A percentile compares a stretch with the other conserved stretches of the same genome.
Conservation (phyloP, 2,797 vertebrate species). For the Hoplostethus mediterraneus region DNA sequence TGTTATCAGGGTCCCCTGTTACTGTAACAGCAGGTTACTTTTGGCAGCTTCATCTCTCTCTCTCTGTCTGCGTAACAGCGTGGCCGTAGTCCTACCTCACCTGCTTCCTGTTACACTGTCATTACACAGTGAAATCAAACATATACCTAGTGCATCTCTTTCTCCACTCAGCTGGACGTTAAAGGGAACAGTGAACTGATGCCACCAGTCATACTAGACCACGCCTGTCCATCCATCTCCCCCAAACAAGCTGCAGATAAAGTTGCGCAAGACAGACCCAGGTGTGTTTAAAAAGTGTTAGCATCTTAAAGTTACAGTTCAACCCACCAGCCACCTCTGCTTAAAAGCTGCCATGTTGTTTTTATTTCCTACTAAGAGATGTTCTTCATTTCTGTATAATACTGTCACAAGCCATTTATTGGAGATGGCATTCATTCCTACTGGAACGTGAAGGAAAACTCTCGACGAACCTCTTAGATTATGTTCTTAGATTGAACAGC, state of each 20-base stretch:
- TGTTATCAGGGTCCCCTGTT: conserved; percentile 84
- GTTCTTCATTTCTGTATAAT: too few species aligned
- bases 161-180: background rate
- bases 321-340: background rate
- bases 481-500: background rate
- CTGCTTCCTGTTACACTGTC: conserved; percentile 38
- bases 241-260: too few species aligned
- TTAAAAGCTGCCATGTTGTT: too few species aligned
- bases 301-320: too few species aligned
- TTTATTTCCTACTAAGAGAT: too few species aligned
- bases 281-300: too few species aligned
- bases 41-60: conserved; percentile 67
- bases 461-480: background rate
- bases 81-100: conserved; percentile 35
- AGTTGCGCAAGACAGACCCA: too few species aligned
- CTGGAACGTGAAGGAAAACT: background rate
- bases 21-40: conserved; percentile 84
- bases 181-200: background rate
- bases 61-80: conserved; percentile 31
- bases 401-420: too few species aligned
- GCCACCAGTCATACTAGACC: too few species aligned
- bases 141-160: background rate
- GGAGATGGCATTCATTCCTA: background rate
- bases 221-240: too few species aligned
- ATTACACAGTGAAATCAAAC: conserved; percentile 4